Percentiles rank a stretch among this genome's conserved stretches.
phyloP scores from a whole-genome alignment of 2,888 invertebrate species.

The Drosophila koepferae region DNA sequence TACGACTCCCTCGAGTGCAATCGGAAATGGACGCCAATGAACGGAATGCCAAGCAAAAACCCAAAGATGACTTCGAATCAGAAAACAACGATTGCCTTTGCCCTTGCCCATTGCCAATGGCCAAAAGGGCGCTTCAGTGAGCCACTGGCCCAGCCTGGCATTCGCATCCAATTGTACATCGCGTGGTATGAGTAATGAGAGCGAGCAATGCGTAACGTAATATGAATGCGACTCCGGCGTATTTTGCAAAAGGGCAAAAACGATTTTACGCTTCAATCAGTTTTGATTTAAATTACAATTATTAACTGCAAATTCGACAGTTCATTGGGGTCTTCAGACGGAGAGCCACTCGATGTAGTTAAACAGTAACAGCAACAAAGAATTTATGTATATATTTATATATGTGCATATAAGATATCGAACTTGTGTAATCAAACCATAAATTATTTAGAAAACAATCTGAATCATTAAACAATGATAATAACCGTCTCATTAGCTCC shows the following conservation, averaged over 20 bases:
- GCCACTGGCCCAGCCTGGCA: conserved; percentile 10
- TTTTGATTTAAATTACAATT: conserved; percentile 81
- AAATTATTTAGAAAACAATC: neutral
- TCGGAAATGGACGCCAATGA: conserved; percentile 81
- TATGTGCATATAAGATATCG: neutral
- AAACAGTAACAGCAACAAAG: neutral
- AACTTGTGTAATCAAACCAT: neutral
- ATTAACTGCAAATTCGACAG: conserved; percentile 64
- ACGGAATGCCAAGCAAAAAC: conserved; percentile 70
- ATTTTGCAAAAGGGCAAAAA: conserved; percentile 46
- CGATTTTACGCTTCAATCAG: conserved; percentile 81
- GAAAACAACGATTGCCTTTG: conserved; percentile 27
- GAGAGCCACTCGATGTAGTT: neutral
- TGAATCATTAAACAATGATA: neutral
- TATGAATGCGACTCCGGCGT: conserved; percentile 19
- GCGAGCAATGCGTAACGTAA: conserved; percentile 34
- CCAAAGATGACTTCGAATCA: conserved; percentile 53
- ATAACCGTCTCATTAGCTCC: neutral
- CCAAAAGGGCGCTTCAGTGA: conserved; percentile 26
- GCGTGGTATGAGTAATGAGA: conserved; percentile 75
- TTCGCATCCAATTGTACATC: conserved; percentile 56
- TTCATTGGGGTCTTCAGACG: conserved; percentile 21
- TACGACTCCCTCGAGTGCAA: conserved; percentile 82
- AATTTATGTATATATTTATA: neutral
- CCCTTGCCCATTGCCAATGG: conserved; percentile 11